Conservation (phyloP, 2,888 invertebrate species). For the Ophraella communa region DNA sequence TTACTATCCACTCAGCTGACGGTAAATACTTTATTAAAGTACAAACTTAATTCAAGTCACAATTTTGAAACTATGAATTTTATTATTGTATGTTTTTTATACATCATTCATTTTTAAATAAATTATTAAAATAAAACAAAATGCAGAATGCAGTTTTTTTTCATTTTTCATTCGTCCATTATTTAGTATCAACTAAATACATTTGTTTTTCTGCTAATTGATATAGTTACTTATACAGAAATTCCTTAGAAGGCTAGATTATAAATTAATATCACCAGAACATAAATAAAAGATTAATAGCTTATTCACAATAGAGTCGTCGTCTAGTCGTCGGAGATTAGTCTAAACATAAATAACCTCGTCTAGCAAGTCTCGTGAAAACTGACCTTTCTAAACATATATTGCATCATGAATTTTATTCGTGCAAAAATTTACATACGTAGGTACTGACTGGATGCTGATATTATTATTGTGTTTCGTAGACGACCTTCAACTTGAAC, state of each 20-base stretch:
- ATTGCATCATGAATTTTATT: conserved; percentile 35
- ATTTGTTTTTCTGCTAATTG: too few species aligned
- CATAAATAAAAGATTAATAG: neutral
- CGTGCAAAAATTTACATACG: conserved; percentile 35
- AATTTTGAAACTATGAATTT: too few species aligned
- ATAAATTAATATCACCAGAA: neutral
- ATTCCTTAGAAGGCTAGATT: neutral
- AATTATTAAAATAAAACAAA: too few species aligned
- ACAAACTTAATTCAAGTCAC: too few species aligned
- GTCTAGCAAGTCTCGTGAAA: conserved; percentile 32
- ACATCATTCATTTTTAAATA: too few species aligned
- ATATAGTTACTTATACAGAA: neutral
- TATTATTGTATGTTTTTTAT: too few species aligned
- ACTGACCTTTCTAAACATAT: conserved; percentile 38
- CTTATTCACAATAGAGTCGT: conserved; percentile 14
- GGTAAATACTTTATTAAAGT: too few species aligned
- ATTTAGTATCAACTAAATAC: too few species aligned
- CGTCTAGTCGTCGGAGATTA: conserved; percentile 19
- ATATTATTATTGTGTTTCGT: conserved; percentile 36
- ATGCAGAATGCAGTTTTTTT: too few species aligned
- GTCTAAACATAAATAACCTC: conserved; percentile 29
- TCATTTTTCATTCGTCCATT: too few species aligned
- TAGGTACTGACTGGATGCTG: conserved; percentile 21
- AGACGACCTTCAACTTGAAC: conserved; percentile 38
- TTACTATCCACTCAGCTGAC: too few species aligned